Conservation (phyloP, 2,113 vertebrate genomes). For the Pimephales promelas region DNA sequence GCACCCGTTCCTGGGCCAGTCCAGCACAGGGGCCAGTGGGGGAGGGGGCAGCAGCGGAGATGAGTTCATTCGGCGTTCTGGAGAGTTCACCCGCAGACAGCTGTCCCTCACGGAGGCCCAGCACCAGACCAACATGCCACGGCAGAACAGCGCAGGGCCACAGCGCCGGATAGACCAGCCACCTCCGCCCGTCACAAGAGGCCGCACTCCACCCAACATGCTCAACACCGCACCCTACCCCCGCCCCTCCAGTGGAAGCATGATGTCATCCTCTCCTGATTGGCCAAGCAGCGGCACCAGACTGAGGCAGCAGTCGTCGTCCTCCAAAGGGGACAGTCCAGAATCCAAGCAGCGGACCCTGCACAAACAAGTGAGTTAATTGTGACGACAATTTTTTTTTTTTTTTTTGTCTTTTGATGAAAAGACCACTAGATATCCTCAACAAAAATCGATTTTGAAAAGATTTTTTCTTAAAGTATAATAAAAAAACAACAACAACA, state of each 20-base stretch:
- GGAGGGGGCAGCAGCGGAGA: conserved; percentile 79
- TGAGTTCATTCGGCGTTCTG: conserved; percentile 82
- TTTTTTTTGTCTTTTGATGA: not conserved
- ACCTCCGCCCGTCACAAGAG: conserved; percentile 79
- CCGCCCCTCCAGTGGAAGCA: conserved; percentile 87
- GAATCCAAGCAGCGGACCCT: conserved; percentile 72
- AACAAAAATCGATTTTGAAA: not conserved
- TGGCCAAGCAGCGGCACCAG: conserved; percentile 75
- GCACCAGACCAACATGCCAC: conserved; percentile 76
- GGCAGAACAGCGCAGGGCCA: conserved; percentile 87
- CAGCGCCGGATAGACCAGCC: conserved; percentile 94
- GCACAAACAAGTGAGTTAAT: conserved; percentile 70
- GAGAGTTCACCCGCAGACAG: conserved; percentile 84
- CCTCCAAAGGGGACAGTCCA: conserved; percentile 95
- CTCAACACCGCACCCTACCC: conserved; percentile 86
- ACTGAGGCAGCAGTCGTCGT: conserved; percentile 90
- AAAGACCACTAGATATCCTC: not conserved
- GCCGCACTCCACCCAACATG: conserved; percentile 88
- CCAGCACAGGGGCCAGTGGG: conserved; percentile 64
- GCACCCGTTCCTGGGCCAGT: conserved; percentile 80
- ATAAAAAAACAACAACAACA: too few species aligned
- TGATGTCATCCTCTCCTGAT: conserved; percentile 83
- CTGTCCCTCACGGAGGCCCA: conserved; percentile 85
- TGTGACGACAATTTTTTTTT: not conserved
- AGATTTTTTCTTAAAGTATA: not conserved